A percentile compares a stretch with the other conserved stretches of the same genome.
Conservation (phyloP, 2,888 invertebrate species). For the Electrophaes corylata region DNA sequence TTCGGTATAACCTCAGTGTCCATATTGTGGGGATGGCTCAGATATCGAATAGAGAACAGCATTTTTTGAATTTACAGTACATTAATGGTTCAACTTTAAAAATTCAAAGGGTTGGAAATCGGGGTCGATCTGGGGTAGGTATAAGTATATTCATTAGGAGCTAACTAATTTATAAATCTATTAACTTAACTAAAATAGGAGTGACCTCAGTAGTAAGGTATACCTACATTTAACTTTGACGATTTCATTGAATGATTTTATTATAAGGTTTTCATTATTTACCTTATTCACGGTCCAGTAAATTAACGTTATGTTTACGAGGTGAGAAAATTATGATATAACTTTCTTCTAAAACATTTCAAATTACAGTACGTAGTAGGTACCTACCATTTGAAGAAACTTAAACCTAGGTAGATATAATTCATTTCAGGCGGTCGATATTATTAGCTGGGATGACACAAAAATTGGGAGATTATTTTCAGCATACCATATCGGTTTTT, state of each 20-base stretch:
- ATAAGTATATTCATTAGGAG: background rate
- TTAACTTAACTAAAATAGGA: no score
- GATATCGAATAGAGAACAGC: constrained; percentile 47
- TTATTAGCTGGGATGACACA: constrained; percentile 68
- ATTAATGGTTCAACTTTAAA: constrained; percentile 5
- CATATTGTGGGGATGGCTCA: constrained; percentile 75
- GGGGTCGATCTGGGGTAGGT: constrained; percentile 13
- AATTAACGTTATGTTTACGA: no score
- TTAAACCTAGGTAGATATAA: background rate
- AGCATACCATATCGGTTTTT: constrained; percentile 75
- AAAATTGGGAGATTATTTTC: constrained; percentile 68
- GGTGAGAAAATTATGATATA: no score
- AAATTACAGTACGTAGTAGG: no score
- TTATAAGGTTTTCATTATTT: no score
- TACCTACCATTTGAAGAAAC: background rate
- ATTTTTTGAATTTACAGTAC: background rate
- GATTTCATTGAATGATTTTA: no score
- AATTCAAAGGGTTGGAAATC: constrained; percentile 4
- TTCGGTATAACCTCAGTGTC: constrained; percentile 75
- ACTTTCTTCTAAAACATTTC: background rate
- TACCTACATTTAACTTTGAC: no score
- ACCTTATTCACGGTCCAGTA: no score
- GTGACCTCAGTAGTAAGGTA: no score
- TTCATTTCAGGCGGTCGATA: constrained; percentile 55
- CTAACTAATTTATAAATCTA: no score